Evolutionary conservation across 2,888 invertebrate genomes (phyloP), one percentile per base, ranked within the genome.

Genomic region (Balanococcus diminutus): DNA sequence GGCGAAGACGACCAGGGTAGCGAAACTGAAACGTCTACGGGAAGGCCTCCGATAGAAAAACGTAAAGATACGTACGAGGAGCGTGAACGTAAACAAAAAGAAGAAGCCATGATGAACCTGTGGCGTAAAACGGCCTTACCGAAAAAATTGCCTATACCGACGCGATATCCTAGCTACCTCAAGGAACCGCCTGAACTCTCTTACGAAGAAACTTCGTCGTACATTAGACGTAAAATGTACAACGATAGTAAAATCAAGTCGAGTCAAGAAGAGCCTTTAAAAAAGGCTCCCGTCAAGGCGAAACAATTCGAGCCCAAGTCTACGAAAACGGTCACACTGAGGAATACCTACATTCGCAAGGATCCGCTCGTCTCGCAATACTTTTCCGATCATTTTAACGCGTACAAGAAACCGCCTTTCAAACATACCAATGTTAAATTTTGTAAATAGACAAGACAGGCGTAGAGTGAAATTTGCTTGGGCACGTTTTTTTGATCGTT

Each of bases 321-420:
- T 19, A 85, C 46, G 28, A 72, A 39, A n/a, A 31, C 85, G 11
- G 42, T 85, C 5, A 28, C 79, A 31, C 31, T 85, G 4, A 72
- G 85, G 6, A 39, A 46, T n/a, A 46, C 39, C 9, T 85, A 46
- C 51, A 85, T 85, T 72, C 36, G 85, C 9, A 72, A 72, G 25
- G 75, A 85, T 39, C 85, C 85, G 25, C n/a, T 85, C 4, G 85
- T 85, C 4, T 85, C 85, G 14, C 75, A 85, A 39, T 85, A 85
- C 31, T 85, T 85, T 32, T 85, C 85, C 19, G 85, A 85, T 42
- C 85, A 85, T 32, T 85, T n/a, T 28, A 85, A 79, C 79, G 51
- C 19, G 22, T 75, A 79, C 46, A 75, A 79, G 19, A 85, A 85
- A 31, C 85, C 85, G n/a, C 85, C 85, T 19, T 85, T 85, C 8